Conservation (phyloP, 2,888 invertebrate species). For the Cheilosia vulpina region DNA sequence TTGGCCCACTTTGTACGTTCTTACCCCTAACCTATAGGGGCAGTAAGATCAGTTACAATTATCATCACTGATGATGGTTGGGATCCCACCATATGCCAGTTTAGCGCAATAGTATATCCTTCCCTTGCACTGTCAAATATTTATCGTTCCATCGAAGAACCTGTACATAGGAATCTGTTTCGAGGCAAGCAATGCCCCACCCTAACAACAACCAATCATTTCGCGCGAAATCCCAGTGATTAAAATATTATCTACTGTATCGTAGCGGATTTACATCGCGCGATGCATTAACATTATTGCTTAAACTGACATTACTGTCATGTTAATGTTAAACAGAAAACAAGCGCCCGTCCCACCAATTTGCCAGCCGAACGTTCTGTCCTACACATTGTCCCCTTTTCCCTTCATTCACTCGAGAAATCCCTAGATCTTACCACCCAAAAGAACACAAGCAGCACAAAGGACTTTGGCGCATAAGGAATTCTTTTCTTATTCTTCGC, state of each 20-base stretch:
- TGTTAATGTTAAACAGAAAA: conserved; percentile 59
- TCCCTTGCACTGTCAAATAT: background rate
- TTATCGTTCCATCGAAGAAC: background rate
- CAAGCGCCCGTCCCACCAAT: conserved; percentile 44
- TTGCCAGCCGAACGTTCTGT: conserved; percentile 18
- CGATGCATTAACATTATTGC: conserved; percentile 72
- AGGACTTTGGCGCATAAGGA: conserved; percentile 46
- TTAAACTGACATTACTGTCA: conserved; percentile 70
- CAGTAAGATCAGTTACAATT: too few relatives aligned
- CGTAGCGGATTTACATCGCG: conserved; percentile 58
- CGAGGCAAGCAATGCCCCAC: background rate
- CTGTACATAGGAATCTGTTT: background rate
- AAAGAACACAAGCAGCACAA: conserved; percentile 47
- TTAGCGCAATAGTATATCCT: background rate
- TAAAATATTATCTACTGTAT: conserved; percentile 67
- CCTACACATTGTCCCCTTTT: conserved; percentile 36
- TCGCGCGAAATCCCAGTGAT: conserved; percentile 51
- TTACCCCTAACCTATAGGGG: too few relatives aligned
- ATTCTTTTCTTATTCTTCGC: conserved; percentile 59
- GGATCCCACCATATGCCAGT: background rate
- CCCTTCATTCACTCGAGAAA: conserved; percentile 46
- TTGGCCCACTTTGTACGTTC: too few relatives aligned
- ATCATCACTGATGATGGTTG: too few relatives aligned
- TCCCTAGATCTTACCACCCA: conserved; percentile 47
- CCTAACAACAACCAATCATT: background rate